These are phyloP conservation scores for Corbicula japonica DNA, from an alignment of 2,888 invertebrate species.

Conservation along the genomic window DNA sequence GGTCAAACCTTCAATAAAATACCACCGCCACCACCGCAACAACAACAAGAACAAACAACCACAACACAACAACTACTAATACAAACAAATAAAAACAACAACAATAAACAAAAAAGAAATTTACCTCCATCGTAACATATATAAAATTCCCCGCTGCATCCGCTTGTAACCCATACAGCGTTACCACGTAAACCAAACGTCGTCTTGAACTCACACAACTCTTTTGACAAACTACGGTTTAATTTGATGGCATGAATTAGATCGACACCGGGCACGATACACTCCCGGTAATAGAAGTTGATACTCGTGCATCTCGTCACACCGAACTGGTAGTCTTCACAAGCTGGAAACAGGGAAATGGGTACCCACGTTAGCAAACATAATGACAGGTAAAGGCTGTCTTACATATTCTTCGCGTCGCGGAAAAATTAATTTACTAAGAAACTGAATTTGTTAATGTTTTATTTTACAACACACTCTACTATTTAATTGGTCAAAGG, in stretches of 20 bases:
- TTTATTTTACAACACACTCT: no score
- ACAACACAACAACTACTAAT: neutral
- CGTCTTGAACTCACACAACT: slow-evolving; percentile 37
- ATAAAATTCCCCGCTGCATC: slow-evolving; percentile 62
- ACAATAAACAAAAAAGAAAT: no score
- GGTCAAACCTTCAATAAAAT: neutral
- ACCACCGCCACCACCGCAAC: neutral
- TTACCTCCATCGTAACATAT: slow-evolving; percentile 61
- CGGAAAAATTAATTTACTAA: no score
- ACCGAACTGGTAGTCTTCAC: slow-evolving; percentile 38
- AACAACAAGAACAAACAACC: neutral
- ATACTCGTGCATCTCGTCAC: slow-evolving; percentile 44
- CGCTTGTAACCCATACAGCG: slow-evolving; percentile 59
- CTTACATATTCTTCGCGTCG: no score
- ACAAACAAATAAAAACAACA: neutral
- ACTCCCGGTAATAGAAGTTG: slow-evolving; percentile 54
- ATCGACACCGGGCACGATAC: slow-evolving; percentile 49
- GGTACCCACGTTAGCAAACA: no score
- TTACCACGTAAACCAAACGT: slow-evolving; percentile 59
- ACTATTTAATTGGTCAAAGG: no score
- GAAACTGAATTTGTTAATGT: no score
- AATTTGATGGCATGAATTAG: slow-evolving; percentile 51
- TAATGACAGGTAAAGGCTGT: no score
- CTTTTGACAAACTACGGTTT: slow-evolving; percentile 32
- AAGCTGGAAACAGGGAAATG: slow-evolving; percentile 42